These are phyloP conservation scores for Gasterosteus nipponicus DNA, from an alignment of 2,113 vertebrate genomes.

Conservation along the genomic window DNA sequence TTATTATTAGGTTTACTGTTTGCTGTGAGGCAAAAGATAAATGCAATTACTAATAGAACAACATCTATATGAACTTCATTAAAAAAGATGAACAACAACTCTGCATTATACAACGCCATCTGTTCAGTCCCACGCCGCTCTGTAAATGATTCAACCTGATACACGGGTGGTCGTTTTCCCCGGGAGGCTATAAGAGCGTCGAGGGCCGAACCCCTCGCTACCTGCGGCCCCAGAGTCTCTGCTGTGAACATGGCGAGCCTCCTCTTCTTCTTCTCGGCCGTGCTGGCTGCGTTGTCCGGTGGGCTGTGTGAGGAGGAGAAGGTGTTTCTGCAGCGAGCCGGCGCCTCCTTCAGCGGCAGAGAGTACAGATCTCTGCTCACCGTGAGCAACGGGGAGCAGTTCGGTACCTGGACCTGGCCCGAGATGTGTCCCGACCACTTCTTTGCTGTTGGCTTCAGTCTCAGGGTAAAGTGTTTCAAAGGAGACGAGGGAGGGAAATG, in stretches of 20 bases:
- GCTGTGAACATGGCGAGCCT: conserved; percentile 58
- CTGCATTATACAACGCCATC: conserved; percentile 33
- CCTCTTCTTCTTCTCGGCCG: neutral
- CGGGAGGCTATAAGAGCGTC: conserved; percentile 56
- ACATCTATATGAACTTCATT: neutral
- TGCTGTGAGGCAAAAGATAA: neutral
- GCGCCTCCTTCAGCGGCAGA: conserved; percentile 59
- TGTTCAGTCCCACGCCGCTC: conserved; percentile 64
- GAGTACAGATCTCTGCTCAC: conserved; percentile 45
- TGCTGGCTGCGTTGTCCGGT: conserved; percentile 58
- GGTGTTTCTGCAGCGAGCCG: conserved; percentile 53
- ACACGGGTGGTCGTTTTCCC: neutral
- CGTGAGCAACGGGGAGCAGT: conserved; percentile 67
- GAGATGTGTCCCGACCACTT: conserved; percentile 78
- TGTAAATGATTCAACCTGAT: conserved; percentile 74
- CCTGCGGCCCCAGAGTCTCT: conserved; percentile 30
- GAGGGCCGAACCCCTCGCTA: neutral
- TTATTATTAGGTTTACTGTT: neutral
- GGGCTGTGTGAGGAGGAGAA: conserved; percentile 45
- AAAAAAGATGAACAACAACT: neutral
- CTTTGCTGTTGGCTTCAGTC: conserved; percentile 76
- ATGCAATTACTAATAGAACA: neutral
- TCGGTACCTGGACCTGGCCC: conserved; percentile 72
- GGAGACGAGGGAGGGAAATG: no score
- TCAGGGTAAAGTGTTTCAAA: conserved; percentile 64